Evolutionary conservation across 2,797 vertebrate genomes (phyloP), one percentile per base, ranked within the genome.

Genomic region (Enteromius argenteus): DNA sequence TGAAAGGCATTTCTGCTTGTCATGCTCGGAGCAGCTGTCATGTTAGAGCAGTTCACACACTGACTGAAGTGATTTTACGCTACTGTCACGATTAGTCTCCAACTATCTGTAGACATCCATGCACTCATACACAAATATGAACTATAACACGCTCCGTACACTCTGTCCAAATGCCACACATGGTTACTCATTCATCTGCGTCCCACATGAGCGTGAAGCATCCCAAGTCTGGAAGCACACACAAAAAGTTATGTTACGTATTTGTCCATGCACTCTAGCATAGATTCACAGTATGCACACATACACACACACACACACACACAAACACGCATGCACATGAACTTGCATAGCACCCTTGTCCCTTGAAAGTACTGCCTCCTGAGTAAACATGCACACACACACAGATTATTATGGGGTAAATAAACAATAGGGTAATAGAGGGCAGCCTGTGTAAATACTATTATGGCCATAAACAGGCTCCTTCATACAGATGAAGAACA

Each of bases 151-250:
- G 21, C 68, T 73, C 56, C 0, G 69, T 64, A 74, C 80, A 62
- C 71, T 82, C 80, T 74, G 71, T 75, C 21, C 71, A 82, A 77
- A 77, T 68, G 46, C 49, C 81, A 69, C 72, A 76, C 72, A 32
- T 58, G 49, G 81, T 83, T 83, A 76, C 64, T 83, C 73, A 83
- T 83, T 83, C 73, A 83, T 73, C 32, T 74, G 44, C 15, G 0
- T 37, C 80, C 71, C 58, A 75, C 35, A 44, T 44, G 35, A 42
- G 8, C 8, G 46, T 4, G 17, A 67, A 76, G 15, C 62, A 46
- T 64, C 71, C 67, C 14, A 27, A 23, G 42, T 82, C 56, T 64
- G 69, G 21, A 23, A 23, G 2, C 53, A 30, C 27, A 46, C n/a
- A 32, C 15, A 58, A 11, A n/a, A 8, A 64, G 27, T 56, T 58